phyloP scores from a whole-genome alignment of 2,888 invertebrate genomes.

The Tetheella fluctuosa region DNA sequence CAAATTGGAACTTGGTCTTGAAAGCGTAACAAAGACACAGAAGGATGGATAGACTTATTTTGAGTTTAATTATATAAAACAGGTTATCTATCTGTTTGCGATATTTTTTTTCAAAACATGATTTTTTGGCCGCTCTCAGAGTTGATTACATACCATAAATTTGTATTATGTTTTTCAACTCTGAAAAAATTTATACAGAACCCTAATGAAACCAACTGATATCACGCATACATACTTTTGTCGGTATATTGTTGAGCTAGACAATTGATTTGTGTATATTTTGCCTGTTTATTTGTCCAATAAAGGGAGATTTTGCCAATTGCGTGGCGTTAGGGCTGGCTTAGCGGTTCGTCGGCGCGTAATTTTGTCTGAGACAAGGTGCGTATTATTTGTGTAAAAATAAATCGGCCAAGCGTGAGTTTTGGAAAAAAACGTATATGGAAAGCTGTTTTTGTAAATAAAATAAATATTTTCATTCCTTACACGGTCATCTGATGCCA shows the following conservation, averaged over 20 bases:
- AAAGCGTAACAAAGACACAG: too few relatives aligned
- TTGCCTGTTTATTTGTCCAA: slow-evolving; percentile 65
- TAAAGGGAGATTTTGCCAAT: slow-evolving; percentile 65
- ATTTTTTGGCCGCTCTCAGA: too few relatives aligned
- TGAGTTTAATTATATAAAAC: too few relatives aligned
- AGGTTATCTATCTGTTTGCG: too few relatives aligned
- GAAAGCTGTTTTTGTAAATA: too few relatives aligned
- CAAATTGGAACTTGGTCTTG: too few relatives aligned
- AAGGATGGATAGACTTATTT: too few relatives aligned
- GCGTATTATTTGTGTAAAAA: slow-evolving; percentile 12
- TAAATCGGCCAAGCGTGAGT: slow-evolving; percentile 11
- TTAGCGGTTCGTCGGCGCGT: slow-evolving; percentile 23
- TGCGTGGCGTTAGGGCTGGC: slow-evolving; percentile 39
- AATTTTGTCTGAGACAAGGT: not conserved
- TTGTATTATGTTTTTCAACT: too few relatives aligned
- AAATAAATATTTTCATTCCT: too few relatives aligned
- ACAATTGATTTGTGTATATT: slow-evolving; percentile 70
- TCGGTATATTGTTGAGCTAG: slow-evolving; percentile 49
- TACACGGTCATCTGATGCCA: too few relatives aligned
- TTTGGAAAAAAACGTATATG: slow-evolving; percentile 6
- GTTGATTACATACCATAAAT: too few relatives aligned
- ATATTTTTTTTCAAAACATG: too few relatives aligned
- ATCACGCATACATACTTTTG: slow-evolving; percentile 20
- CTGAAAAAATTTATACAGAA: not conserved
- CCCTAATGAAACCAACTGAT: not conserved